These are phyloP conservation scores for Glomeris maerens DNA, from an alignment of 1,140 invertebrate species.

Conservation along the genomic window DNA sequence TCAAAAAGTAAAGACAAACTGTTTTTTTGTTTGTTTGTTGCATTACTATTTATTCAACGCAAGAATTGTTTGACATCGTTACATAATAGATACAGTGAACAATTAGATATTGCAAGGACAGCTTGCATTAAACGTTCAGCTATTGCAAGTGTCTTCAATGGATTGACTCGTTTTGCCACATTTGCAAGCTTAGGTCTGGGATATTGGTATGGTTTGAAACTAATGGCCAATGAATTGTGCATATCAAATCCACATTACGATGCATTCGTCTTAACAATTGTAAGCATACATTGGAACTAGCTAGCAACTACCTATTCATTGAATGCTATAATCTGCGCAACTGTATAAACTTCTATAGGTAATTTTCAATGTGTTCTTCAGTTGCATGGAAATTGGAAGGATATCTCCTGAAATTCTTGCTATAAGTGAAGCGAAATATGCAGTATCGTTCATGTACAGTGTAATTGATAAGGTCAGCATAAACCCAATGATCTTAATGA, in stretches of 20 bases:
- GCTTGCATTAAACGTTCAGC: conserved; percentile 54
- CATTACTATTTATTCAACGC: no score
- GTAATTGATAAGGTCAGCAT: conserved; percentile 52
- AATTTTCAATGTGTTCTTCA: conserved; percentile 51
- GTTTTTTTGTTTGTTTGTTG: no score
- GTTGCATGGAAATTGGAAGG: conserved; percentile 67
- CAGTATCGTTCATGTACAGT: conserved; percentile 58
- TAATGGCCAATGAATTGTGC: conserved; percentile 29
- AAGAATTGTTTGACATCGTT: no score
- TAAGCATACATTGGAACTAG: conserved; percentile 13
- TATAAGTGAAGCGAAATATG: conserved; percentile 57
- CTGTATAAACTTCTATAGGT: no score
- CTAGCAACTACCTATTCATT: no score
- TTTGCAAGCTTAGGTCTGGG: conserved; percentile 59
- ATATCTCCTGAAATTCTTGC: conserved; percentile 63
- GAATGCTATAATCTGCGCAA: no score
- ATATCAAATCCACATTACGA: conserved; percentile 16
- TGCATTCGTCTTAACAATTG: conserved; percentile 22
- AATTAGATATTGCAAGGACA: conserved; percentile 42
- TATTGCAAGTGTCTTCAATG: conserved; percentile 43
- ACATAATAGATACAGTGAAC: conserved; percentile 44
- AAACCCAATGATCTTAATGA: conserved; percentile 10
- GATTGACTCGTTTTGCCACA: conserved; percentile 52
- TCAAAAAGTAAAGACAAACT: conserved; percentile 31
- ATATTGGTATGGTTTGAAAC: conserved; percentile 65